Percentiles rank a stretch among this genome's conserved stretches.
phyloP scores from a whole-genome alignment of 2,888 invertebrate genomes.

The Agrochola lota region DNA sequence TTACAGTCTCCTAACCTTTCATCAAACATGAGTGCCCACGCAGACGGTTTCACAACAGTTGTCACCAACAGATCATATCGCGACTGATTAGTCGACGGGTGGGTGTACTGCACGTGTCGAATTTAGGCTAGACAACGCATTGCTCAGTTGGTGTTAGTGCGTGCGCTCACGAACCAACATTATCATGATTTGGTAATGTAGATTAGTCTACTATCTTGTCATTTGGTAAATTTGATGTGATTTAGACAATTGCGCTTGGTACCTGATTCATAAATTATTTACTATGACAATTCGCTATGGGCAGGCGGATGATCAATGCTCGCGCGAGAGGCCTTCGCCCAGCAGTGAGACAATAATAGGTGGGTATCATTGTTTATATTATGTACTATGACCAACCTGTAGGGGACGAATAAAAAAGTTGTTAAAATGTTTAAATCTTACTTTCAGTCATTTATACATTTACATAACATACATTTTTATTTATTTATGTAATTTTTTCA shows the following conservation, averaged over 20 bases:
- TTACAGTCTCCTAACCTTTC: conserved; percentile 11
- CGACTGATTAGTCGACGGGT: conserved; percentile 54
- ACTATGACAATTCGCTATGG: background rate
- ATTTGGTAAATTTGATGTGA: background rate
- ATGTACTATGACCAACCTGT: background rate
- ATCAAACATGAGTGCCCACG: conserved; percentile 36
- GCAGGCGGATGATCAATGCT: too few species aligned
- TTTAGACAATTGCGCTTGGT: background rate
- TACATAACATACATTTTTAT: too few species aligned
- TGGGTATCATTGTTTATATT: background rate
- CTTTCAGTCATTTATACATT: background rate
- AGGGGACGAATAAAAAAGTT: background rate
- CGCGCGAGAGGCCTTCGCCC: too few species aligned
- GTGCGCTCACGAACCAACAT: conserved; percentile 38
- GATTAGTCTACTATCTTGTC: background rate
- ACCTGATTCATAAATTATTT: background rate
- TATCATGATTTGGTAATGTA: background rate
- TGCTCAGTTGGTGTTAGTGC: conserved; percentile 33
- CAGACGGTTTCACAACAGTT: conserved; percentile 51
- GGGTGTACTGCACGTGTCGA: conserved; percentile 59
- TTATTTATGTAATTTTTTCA: too few species aligned
- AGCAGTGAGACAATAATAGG: background rate
- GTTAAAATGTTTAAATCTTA: background rate
- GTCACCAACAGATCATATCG: conserved; percentile 64
- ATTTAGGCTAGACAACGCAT: conserved; percentile 50